A percentile compares a stretch with the other conserved stretches of the same genome.
These are phyloP conservation scores for Yponomeuta sedellus DNA, from an alignment of 2,888 invertebrate species.

Conservation along the genomic window DNA sequence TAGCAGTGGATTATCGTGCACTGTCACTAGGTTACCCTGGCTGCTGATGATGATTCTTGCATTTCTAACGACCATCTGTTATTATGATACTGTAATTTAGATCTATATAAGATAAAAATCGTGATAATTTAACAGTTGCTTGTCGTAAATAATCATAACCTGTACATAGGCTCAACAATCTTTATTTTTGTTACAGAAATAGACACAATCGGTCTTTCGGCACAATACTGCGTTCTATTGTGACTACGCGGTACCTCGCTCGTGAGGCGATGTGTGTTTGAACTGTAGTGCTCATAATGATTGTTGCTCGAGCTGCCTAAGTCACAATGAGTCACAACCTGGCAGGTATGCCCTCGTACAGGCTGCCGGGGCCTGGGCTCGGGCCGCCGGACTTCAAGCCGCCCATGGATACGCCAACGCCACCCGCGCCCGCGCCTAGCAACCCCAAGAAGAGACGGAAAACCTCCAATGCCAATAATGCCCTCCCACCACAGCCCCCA, in stretches of 20 bases:
- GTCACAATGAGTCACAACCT: constrained; percentile 85
- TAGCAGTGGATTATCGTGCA: constrained; percentile 7
- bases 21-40: constrained; percentile 13
- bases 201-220: constrained; percentile 62
- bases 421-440: constrained; percentile 85
- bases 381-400: constrained; percentile 85
- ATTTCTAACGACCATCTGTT: constrained; percentile 1
- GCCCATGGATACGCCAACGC: constrained; percentile 81
- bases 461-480: constrained; percentile 83
- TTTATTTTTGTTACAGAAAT: constrained; percentile 65
- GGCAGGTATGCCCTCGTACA: constrained; percentile 87
- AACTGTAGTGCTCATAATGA: constrained; percentile 41
- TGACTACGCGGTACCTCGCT: constrained; percentile 62
- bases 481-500: constrained; percentile 80
- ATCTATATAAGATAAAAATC: neutral
- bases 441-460: constrained; percentile 92
- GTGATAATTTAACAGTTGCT: neutral
- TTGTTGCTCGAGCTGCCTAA: constrained; percentile 55
- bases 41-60: constrained; percentile 7
- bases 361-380: constrained; percentile 83
- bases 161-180: neutral
- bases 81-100: neutral
- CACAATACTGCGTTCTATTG: constrained; percentile 53
- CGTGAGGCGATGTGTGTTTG: constrained; percentile 43
- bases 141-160: neutral